Evolutionary conservation across 2,113 vertebrate genomes (phyloP).

Genomic region (Microtus richardsoni): DNA sequence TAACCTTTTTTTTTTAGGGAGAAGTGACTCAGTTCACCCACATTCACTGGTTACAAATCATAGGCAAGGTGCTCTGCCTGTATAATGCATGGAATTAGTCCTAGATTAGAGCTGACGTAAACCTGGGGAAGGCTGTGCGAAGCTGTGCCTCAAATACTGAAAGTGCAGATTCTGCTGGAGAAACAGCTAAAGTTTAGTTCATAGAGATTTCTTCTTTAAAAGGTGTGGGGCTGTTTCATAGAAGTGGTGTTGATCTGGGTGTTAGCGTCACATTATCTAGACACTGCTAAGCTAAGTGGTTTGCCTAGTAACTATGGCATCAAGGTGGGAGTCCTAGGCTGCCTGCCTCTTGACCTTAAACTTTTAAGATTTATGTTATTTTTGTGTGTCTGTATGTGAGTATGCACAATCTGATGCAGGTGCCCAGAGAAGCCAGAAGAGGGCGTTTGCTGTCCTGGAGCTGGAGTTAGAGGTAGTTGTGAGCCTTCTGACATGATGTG

Average conservation of each 20-base stretch:
- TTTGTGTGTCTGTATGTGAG: background rate
- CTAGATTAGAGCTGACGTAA: background rate
- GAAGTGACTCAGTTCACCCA: background rate
- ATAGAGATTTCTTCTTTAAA: background rate
- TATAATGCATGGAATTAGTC: background rate
- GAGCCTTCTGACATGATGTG: background rate
- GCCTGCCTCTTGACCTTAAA: background rate
- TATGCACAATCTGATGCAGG: background rate
- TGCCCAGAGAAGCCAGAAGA: background rate
- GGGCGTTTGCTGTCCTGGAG: background rate
- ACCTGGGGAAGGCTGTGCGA: background rate
- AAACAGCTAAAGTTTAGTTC: background rate
- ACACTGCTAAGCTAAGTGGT: background rate
- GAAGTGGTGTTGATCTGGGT: background rate
- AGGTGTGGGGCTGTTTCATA: background rate
- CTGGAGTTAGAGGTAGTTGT: background rate
- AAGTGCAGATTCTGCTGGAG: background rate
- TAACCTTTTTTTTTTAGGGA: background rate
- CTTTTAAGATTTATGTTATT: background rate
- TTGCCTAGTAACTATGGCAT: background rate
- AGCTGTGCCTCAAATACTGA: background rate
- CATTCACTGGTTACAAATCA: background rate
- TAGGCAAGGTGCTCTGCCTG: background rate
- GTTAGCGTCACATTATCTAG: background rate
- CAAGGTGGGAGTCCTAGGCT: background rate